Evolutionary conservation across 2,888 invertebrate genomes (phyloP).

Genomic region (Trissolcus brochymenae): DNA sequence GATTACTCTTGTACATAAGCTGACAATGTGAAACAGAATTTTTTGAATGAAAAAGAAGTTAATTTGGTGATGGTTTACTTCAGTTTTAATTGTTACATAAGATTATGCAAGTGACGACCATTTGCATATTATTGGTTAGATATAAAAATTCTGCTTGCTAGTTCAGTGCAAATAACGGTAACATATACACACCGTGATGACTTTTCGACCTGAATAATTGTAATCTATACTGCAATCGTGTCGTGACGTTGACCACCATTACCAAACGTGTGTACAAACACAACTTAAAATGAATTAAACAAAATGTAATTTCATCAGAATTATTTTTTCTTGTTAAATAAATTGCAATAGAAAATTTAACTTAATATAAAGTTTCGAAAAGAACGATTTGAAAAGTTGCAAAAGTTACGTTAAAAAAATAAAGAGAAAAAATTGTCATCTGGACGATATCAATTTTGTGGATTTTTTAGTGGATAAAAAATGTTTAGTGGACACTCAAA

Average conservation of each 20-base stretch:
- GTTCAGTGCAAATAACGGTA: conserved; percentile 49
- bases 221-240: conserved; percentile 67
- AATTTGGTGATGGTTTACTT: no score
- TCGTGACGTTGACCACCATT: conserved; percentile 73
- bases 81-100: no score
- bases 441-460: no score
- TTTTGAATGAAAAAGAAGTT: no score
- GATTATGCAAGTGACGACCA: no score
- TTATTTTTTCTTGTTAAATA: not conserved
- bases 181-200: conserved; percentile 65
- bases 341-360: not conserved
- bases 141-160: conserved; percentile 14
- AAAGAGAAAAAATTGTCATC: no score
- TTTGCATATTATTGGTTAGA: no score
- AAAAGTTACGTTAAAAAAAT: no score
- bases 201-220: conserved; percentile 75
- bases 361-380: not conserved
- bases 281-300: conserved; percentile 11
- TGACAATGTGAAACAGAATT: no score
- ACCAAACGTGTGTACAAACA: conserved; percentile 46
- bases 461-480: conserved; percentile 9
- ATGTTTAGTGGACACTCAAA: conserved; percentile 39
- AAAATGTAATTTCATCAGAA: not conserved
- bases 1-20: no score
- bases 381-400: no score